Evolutionary conservation across 2,888 invertebrate genomes (phyloP).

Genomic region (Netelia inedita): DNA sequence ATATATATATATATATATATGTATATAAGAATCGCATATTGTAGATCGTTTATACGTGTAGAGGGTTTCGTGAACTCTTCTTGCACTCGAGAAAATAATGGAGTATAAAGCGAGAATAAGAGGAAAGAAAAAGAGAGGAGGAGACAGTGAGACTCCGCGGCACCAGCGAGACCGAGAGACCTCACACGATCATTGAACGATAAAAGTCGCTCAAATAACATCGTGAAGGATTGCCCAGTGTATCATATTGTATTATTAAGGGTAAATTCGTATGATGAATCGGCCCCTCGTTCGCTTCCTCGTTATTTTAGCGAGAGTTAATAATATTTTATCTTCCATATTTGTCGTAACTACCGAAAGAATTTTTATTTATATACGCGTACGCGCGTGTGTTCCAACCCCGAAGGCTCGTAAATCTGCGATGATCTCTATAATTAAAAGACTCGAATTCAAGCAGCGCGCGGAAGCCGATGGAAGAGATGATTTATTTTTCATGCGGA

Average conservation of each 20-base stretch:
- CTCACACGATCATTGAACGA: conserved; percentile 64
- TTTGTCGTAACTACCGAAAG: conserved; percentile 20
- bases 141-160: neutral
- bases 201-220: conserved; percentile 48
- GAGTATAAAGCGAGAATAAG: conserved; percentile 43
- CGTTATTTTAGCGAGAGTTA: conserved; percentile 28
- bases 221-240: conserved; percentile 5
- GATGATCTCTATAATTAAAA: conserved; percentile 15
- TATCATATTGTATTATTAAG: conserved; percentile 49
- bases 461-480: neutral
- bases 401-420: conserved; percentile 17
- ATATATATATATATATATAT: neutral
- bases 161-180: conserved; percentile 23
- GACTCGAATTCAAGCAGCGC: neutral
- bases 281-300: neutral
- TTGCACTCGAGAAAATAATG: conserved; percentile 37
- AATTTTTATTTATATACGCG: neutral
- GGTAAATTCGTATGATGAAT: conserved; percentile 23
- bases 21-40: neutral
- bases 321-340: conserved; percentile 44
- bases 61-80: conserved; percentile 25
- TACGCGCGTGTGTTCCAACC: neutral
- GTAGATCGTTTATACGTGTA: conserved; percentile 6
- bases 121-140: neutral
- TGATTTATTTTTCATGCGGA: neutral